Evolutionary conservation across 1,140 invertebrate genomes (phyloP).

Genomic region (Drosophila leontia): DNA sequence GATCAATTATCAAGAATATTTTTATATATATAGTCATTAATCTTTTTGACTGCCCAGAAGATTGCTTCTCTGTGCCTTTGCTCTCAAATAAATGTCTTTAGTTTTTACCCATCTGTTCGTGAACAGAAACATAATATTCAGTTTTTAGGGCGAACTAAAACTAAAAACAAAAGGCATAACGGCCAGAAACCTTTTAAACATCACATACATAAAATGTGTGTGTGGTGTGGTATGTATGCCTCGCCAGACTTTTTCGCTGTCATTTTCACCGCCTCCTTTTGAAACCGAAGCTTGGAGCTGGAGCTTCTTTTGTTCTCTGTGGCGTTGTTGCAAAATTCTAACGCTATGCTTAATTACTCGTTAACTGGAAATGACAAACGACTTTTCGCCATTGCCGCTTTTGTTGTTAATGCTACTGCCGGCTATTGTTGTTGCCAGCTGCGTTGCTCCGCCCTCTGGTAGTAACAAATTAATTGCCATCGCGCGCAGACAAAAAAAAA

Average conservation of each 20-base stretch:
- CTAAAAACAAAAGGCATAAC: neutral
- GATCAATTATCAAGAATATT: constrained; percentile 20
- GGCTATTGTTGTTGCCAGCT: constrained; percentile 45
- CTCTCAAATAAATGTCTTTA: neutral
- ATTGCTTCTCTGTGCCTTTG: neutral
- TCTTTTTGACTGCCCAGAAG: constrained; percentile 12
- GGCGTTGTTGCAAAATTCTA: constrained; percentile 70
- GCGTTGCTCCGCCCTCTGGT: constrained; percentile 33
- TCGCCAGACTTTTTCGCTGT: constrained; percentile 27
- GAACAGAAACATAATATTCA: constrained; percentile 23
- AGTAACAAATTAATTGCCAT: constrained; percentile 74
- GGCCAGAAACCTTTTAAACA: constrained; percentile 15
- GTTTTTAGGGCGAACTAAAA: constrained; percentile 16
- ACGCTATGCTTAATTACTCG: constrained; percentile 76
- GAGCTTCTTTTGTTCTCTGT: constrained; percentile 48
- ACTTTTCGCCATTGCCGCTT: constrained; percentile 57
- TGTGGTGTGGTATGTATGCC: constrained; percentile 11
- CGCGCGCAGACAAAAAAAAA: constrained; percentile 48
- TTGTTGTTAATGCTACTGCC: constrained; percentile 25
- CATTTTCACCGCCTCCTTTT: constrained; percentile 13
- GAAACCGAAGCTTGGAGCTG: constrained; percentile 15
- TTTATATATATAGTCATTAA: constrained; percentile 32
- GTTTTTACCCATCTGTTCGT: constrained; percentile 1
- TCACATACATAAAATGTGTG: too few species aligned
- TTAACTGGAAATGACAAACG: constrained; percentile 81